A percentile compares a stretch with the other conserved stretches of the same genome.
Evolutionary conservation across 2,113 vertebrate genomes (phyloP).

Genomic region (Sorex fumeus): DNA sequence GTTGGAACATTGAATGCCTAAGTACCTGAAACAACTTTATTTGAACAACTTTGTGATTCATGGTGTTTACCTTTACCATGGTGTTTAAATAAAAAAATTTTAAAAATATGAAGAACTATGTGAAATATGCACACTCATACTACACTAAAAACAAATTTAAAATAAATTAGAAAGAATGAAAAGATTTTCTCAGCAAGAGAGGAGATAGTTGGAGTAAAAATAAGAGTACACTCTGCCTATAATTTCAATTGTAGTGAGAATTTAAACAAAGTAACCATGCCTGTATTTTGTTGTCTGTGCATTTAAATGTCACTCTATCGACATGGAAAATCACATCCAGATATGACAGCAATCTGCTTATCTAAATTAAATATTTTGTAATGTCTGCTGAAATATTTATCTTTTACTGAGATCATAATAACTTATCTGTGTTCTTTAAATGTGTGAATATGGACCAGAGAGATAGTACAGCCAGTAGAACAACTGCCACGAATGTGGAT

Average conservation of each 20-base stretch:
- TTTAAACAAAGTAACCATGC: slow-evolving; percentile 1
- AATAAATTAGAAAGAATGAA: too few relatives aligned
- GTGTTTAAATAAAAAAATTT: too few relatives aligned
- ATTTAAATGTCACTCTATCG: slow-evolving; percentile 8
- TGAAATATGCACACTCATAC: slow-evolving; percentile 20
- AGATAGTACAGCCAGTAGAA: too few relatives aligned
- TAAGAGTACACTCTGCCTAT: not conserved
- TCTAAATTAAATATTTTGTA: slow-evolving; percentile 38
- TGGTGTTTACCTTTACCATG: too few relatives aligned
- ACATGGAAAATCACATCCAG: not conserved
- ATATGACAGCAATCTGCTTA: not conserved
- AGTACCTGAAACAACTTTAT: too few relatives aligned
- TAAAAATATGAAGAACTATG: not conserved
- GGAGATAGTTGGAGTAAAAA: not conserved
- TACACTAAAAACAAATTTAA: not conserved
- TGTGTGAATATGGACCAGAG: not conserved
- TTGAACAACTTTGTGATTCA: too few relatives aligned
- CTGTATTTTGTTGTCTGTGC: not conserved
- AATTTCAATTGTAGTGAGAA: not conserved
- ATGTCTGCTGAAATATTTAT: not conserved
- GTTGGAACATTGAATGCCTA: too few relatives aligned
- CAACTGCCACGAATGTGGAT: too few relatives aligned
- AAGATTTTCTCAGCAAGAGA: not conserved
- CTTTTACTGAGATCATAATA: not conserved
- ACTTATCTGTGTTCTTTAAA: slow-evolving; percentile 15